phyloP scores from a whole-genome alignment of 2,113 vertebrate species.

The Nothobranchius kuhntae region DNA sequence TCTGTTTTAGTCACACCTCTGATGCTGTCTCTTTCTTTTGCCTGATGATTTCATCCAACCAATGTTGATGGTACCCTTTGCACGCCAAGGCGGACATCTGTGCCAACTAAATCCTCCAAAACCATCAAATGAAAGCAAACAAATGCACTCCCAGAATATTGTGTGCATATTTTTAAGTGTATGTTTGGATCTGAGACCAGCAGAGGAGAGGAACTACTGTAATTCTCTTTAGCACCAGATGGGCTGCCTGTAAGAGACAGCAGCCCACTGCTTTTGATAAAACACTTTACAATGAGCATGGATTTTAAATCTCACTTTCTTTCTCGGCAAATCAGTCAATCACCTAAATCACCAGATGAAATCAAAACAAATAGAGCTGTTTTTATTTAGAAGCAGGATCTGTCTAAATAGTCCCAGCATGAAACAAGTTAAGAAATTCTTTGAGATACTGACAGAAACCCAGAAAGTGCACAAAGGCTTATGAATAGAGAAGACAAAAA shows the following conservation, averaged over 20 bases:
- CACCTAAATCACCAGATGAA: neutral
- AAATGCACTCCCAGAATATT: conserved; percentile 47
- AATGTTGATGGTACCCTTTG: conserved; percentile 27
- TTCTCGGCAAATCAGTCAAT: conserved; percentile 3
- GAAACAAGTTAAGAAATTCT: neutral
- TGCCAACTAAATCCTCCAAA: conserved; percentile 47
- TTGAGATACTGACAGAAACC: neutral
- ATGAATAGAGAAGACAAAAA: conserved; percentile 1
- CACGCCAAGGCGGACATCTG: conserved; percentile 54
- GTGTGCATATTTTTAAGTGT: conserved; percentile 3
- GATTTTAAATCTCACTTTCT: neutral
- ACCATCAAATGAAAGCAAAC: conserved; percentile 54
- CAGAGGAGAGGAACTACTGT: conserved; percentile 26
- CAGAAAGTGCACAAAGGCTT: neutral
- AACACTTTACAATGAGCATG: neutral
- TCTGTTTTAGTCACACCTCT: conserved; percentile 39
- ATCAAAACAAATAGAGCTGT: conserved; percentile 2
- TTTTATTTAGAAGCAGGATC: neutral
- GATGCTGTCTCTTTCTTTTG: conserved; percentile 6
- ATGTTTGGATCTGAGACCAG: conserved; percentile 1
- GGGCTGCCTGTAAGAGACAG: conserved; percentile 8
- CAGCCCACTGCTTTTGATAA: neutral
- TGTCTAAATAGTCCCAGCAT: neutral
- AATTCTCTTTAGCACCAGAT: conserved; percentile 18
- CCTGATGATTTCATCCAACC: conserved; percentile 47